Evolutionary conservation across 1,140 invertebrate species (phyloP), one percentile per base, ranked within the genome.

Genomic region (Pseudachorutes palmiensis): DNA sequence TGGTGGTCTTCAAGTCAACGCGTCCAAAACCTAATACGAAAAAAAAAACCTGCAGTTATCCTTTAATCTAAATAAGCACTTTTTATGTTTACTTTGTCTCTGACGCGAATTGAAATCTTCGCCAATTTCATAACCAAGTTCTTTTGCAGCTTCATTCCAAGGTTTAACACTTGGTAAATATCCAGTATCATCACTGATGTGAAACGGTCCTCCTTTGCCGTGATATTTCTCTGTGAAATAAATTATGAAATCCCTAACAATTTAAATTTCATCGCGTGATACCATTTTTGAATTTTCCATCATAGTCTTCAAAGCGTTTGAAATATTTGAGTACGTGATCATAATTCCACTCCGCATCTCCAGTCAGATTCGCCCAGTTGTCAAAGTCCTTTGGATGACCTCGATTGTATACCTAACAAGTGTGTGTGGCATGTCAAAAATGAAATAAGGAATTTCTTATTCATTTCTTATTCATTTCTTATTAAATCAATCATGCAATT

Each of bases 321-420:
- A 59, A 65, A 65, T 59, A 65, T 45, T 59, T 1, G 2, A 65
- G 19, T 12, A 65, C 16, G 2, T 58, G 29, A 2, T 22, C 33
- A 22, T 65, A 65, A 29, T 28, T 41, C 64, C 64, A 65, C 12
- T 30, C 24, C 12, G 1, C 2, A 22, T 65, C 64, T 28, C 33
- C 33, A 2, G 64, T 33, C n/a, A 59, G 14, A 2, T 65, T 65
- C 22, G 64, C 51, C 64, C 64, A 65, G 30, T 36, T 22, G 31
- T 59, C 30, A 24, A 57, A 65, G 24, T 65, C 64, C 9, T 26
- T 5, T 0, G 64, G 64, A 36, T 31, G 29, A 32, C 64, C 64
- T 24, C 64, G 12, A 9, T 65, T 65, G 55, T 32, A 64, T 14
- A 64, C 26, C 62, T 45, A 45, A 45, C n/a, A n/a, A n/a, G n/a